Conservation (phyloP, 92 coral and sea anemone species). For the Porites cylindrica region DNA sequence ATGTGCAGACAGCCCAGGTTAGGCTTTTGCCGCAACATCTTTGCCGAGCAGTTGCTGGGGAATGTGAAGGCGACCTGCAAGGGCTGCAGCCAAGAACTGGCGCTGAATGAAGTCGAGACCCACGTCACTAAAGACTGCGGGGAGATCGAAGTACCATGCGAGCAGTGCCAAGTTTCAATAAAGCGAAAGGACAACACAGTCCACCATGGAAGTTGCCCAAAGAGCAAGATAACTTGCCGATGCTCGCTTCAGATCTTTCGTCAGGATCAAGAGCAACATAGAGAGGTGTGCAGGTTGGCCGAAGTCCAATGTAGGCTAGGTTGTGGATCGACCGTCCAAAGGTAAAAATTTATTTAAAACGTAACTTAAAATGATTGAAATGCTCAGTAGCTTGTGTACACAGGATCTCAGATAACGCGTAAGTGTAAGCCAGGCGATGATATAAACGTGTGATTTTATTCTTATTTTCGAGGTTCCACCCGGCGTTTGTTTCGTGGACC, state of each 20-base stretch:
- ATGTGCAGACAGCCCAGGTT: constrained; percentile 27
- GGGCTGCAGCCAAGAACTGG: constrained; percentile 7
- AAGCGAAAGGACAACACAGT: too few relatives aligned
- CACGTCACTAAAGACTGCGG: background rate
- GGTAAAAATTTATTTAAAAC: constrained; percentile 13
- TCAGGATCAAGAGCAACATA: constrained; percentile 17
- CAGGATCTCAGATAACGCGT: too few relatives aligned
- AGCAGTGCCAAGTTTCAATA: constrained; percentile 4
- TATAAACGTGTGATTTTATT: too few relatives aligned
- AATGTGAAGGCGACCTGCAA: constrained; percentile 15
- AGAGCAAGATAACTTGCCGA: background rate
- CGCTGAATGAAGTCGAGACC: background rate
- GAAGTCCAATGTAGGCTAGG: constrained; percentile 14
- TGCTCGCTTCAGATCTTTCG: background rate
- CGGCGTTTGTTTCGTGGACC: too few relatives aligned
- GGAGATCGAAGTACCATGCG: constrained; percentile 8
- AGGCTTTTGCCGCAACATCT: constrained; percentile 27
- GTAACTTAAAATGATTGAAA: constrained; percentile 20
- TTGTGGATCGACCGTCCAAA: constrained; percentile 15
- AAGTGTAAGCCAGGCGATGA: too few relatives aligned
- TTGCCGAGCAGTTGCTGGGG: background rate
- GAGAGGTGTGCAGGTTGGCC: constrained; percentile 21
- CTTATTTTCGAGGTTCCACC: too few relatives aligned
- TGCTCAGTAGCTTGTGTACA: background rate
- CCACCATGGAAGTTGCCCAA: constrained; percentile 12